Percentiles rank a stretch among this genome's conserved stretches.
phyloP scores from a whole-genome alignment of 2,797 vertebrate species.

The Coendou prehensilis region DNA sequence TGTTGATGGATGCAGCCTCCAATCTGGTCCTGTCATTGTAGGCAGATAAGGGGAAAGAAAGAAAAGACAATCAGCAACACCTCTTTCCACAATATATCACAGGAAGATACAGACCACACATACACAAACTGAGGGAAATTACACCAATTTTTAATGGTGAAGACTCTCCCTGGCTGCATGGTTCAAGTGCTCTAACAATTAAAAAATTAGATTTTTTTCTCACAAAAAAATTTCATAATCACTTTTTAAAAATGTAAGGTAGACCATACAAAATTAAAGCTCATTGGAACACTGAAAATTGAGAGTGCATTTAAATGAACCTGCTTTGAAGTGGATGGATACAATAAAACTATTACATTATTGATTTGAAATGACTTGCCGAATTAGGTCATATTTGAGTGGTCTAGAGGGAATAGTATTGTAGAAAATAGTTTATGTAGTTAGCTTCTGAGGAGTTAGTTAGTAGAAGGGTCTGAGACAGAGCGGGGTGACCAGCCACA shows the following conservation, averaged over 20 bases:
- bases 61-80: slow-evolving; percentile 19
- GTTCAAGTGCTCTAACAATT: not conserved
- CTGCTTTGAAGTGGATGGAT: not conserved
- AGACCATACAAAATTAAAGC: slow-evolving; percentile 49
- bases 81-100: slow-evolving; percentile 54
- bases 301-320: slow-evolving; percentile 45
- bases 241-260: not conserved
- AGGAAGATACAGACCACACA: slow-evolving; percentile 4
- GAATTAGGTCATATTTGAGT: not conserved
- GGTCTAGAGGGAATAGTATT: not conserved
- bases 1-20: slow-evolving; percentile 67
- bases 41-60: slow-evolving; percentile 64
- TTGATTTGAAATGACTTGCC: slow-evolving; percentile 57
- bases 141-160: not conserved
- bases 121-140: not conserved
- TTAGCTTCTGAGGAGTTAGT: not conserved
- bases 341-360: slow-evolving; percentile 36
- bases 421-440: not conserved
- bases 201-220: not conserved
- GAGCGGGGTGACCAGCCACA: not conserved
- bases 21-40: slow-evolving; percentile 63
- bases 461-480: not conserved
- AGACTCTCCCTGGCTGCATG: not conserved
- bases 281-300: slow-evolving; percentile 1
- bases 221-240: slow-evolving; percentile 20